Percentiles rank a stretch among this genome's conserved stretches.
Evolutionary conservation across 2,113 vertebrate genomes (phyloP).

Genomic region (Sapayoa aenigma): DNA sequence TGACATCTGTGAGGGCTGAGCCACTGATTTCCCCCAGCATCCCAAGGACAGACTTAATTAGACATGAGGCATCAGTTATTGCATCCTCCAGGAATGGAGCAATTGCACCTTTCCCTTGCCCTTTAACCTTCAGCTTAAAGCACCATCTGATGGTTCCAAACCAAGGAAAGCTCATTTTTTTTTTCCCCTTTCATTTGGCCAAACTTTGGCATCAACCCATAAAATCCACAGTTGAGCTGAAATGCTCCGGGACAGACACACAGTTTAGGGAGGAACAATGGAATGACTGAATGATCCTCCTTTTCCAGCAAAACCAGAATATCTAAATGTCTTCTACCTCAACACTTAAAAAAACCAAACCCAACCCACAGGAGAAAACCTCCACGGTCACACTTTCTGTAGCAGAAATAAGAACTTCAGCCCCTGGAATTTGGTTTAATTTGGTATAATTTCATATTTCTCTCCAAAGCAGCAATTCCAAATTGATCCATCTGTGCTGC

Average conservation of each 20-base stretch:
- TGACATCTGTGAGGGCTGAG: slow-evolving; percentile 27
- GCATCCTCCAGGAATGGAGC: neutral
- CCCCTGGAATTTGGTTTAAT: neutral
- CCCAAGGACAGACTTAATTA: slow-evolving; percentile 33
- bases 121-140: neutral
- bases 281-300: neutral
- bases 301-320: neutral
- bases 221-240: neutral
- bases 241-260: neutral
- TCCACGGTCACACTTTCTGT: neutral
- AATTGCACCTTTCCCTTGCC: neutral
- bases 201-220: neutral
- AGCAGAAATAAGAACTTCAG: neutral
- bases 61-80: neutral
- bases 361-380: neutral
- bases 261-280: neutral
- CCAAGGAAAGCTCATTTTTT: neutral
- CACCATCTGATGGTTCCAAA: neutral
- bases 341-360: neutral
- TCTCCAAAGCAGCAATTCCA: slow-evolving; percentile 47
- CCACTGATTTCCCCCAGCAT: neutral
- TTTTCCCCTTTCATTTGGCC: neutral
- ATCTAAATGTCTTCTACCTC: neutral
- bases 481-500: slow-evolving; percentile 3
- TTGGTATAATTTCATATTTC: neutral